Evolutionary conservation across 1,140 invertebrate genomes (phyloP).

Genomic region (Episyrphus balteatus): DNA sequence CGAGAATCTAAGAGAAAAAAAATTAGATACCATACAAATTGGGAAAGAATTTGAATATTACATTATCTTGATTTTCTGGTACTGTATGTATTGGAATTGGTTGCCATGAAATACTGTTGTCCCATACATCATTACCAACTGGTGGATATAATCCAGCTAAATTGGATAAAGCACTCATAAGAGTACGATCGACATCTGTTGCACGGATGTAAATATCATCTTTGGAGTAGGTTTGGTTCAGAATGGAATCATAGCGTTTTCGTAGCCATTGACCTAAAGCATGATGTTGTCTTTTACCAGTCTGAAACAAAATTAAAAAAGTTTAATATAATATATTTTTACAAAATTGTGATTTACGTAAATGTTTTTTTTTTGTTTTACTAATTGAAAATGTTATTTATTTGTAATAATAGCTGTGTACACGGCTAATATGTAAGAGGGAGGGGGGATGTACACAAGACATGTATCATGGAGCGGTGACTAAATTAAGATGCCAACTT

Average conservation of each 20-base stretch:
- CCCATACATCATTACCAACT: conserved; percentile 50
- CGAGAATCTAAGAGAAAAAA: conserved; percentile 29
- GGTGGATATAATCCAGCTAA: conserved; percentile 72
- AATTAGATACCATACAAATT: not conserved
- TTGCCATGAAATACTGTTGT: conserved; percentile 64
- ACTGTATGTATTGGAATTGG: conserved; percentile 79
- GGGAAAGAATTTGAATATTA: conserved; percentile 24
- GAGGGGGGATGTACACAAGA: too few species aligned
- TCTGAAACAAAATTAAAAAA: too few species aligned
- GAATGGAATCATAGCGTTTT: conserved; percentile 50
- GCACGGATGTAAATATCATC: conserved; percentile 58
- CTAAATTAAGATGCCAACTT: too few species aligned
- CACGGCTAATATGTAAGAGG: too few species aligned
- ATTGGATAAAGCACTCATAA: conserved; percentile 79
- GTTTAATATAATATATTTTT: not conserved
- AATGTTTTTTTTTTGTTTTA: too few species aligned
- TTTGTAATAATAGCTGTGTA: too few species aligned
- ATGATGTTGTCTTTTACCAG: conserved; percentile 67
- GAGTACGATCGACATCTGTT: conserved; percentile 76
- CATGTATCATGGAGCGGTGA: too few species aligned
- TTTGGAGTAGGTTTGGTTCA: conserved; percentile 43
- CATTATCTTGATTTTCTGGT: conserved; percentile 52
- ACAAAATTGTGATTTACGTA: too few species aligned
- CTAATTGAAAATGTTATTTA: too few species aligned
- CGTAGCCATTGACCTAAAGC: conserved; percentile 66